Percentiles rank a stretch among this genome's conserved stretches.
Conservation (phyloP, 2,113 vertebrate genomes). For the Leucoraja erinaceus region DNA sequence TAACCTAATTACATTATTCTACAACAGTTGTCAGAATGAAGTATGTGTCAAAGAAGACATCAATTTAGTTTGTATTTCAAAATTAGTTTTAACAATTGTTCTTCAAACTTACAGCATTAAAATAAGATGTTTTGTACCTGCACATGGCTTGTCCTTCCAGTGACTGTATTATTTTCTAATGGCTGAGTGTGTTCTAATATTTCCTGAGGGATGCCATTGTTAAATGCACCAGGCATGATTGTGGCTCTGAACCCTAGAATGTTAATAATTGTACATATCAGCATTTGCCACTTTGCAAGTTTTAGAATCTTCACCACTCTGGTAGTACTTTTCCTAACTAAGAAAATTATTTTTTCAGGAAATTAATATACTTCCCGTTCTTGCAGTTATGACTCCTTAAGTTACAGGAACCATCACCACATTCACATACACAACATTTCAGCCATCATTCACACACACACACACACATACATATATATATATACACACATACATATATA, state of each 20-base stretch:
- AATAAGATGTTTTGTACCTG: conserved; percentile 25
- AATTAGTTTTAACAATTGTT: neutral
- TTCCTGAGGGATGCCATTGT: conserved; percentile 32
- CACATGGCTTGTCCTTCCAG: neutral
- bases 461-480: too few species aligned
- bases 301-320: neutral
- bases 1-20: neutral
- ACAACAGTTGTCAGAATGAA: neutral
- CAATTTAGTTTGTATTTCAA: neutral
- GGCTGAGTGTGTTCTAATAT: neutral
- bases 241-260: conserved; percentile 25
- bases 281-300: neutral
- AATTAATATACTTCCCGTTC: neutral
- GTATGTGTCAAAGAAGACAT: neutral
- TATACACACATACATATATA: neutral
- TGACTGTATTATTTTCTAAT: conserved; percentile 6
- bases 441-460: neutral
- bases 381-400: neutral
- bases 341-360: neutral
- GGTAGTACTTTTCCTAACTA: neutral
- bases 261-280: conserved; percentile 19
- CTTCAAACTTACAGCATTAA: neutral
- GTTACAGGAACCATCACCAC: neutral
- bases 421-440: neutral
- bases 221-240: neutral